A percentile compares a stretch with the other conserved stretches of the same genome.
These are phyloP conservation scores for Ivindomyrus marchei DNA, from an alignment of 2,113 vertebrate species.

Conservation along the genomic window DNA sequence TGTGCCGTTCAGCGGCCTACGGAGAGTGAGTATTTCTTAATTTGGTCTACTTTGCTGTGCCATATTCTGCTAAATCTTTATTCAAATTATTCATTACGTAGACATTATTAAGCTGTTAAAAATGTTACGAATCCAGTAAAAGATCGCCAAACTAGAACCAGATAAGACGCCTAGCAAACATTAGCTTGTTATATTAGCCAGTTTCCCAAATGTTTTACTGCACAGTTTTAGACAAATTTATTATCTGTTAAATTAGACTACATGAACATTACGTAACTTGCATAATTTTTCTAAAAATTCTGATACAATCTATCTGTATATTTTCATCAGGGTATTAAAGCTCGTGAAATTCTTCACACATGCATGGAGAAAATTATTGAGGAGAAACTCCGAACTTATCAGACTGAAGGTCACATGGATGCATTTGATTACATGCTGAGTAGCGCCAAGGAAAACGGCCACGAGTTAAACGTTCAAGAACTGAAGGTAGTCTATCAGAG, in stretches of 20 bases:
- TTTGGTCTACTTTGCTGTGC: neutral
- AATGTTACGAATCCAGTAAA: neutral
- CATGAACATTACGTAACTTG: neutral
- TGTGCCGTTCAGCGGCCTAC: constrained; percentile 83
- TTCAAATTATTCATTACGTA: neutral
- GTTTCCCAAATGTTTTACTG: neutral
- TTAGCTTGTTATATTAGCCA: neutral
- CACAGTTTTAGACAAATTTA: neutral
- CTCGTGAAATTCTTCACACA: constrained; percentile 76
- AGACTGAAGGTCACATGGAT: constrained; percentile 62
- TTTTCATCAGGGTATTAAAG: constrained; percentile 79
- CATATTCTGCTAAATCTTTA: neutral
- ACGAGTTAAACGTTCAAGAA: constrained; percentile 78
- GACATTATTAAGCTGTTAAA: neutral
- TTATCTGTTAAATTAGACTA: neutral
- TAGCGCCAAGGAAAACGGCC: constrained; percentile 73
- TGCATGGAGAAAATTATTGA: constrained; percentile 85
- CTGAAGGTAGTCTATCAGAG: constrained; percentile 71
- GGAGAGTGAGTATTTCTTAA: constrained; percentile 69
- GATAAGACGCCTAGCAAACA: neutral
- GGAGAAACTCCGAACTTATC: constrained; percentile 71
- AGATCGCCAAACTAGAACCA: neutral
- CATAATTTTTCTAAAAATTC: neutral
- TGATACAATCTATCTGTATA: neutral
- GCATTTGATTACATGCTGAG: constrained; percentile 82